A percentile compares a stretch with the other conserved stretches of the same genome.
Evolutionary conservation across 2,797 vertebrate species (phyloP).

Genomic region (Meriones psammophilus): DNA sequence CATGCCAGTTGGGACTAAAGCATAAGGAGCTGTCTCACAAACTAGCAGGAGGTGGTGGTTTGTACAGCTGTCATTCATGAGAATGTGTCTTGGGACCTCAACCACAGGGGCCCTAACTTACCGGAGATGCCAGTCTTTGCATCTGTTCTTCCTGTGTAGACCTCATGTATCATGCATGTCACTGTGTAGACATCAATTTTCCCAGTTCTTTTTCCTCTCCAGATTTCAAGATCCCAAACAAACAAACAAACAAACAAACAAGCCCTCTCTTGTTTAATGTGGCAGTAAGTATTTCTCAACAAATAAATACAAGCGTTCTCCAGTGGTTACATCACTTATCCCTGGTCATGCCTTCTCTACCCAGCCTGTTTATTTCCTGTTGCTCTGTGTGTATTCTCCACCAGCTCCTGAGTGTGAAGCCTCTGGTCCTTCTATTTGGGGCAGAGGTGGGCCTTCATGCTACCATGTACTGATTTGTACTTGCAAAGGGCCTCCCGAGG

Average conservation of each 20-base stretch:
- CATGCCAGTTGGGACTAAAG: not conserved
- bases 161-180: not conserved
- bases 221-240: not conserved
- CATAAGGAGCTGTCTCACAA: not conserved
- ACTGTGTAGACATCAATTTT: not conserved
- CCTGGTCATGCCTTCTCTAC: not conserved
- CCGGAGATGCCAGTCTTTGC: accelerated
- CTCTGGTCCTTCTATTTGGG: not conserved
- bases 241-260: too few relatives aligned
- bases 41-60: too few relatives aligned
- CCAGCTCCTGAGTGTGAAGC: not conserved
- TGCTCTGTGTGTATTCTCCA: not conserved
- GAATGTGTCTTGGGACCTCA: not conserved
- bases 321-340: not conserved
- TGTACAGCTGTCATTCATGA: not conserved
- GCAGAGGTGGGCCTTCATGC: not conserved
- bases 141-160: not conserved
- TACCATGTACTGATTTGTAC: not conserved
- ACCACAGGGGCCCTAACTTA: not conserved
- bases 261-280: not conserved
- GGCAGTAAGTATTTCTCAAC: not conserved
- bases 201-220: not conserved
- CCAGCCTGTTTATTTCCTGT: not conserved
- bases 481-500: not conserved
- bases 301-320: not conserved